These are phyloP conservation scores for Drosophila chauvacae DNA, from an alignment of 1,140 invertebrate species.

Conservation along the genomic window DNA sequence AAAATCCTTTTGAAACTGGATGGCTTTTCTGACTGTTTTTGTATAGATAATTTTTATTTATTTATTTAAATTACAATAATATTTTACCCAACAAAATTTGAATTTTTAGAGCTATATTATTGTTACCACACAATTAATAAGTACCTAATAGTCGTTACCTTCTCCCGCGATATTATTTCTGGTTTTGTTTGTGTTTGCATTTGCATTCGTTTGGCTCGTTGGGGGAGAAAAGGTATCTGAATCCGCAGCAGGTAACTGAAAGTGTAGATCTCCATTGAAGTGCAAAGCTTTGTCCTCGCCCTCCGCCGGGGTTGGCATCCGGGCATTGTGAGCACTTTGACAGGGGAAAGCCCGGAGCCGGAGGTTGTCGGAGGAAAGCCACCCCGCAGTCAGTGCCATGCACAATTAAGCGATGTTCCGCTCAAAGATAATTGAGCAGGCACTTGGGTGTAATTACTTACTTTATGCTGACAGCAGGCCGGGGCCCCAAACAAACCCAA, in stretches of 20 bases:
- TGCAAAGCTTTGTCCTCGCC: conserved; percentile 63
- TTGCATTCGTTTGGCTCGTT: conserved; percentile 32
- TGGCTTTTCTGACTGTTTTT: not conserved
- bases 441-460: conserved; percentile 84
- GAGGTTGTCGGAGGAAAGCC: not conserved
- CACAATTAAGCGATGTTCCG: conserved; percentile 76
- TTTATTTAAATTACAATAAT: not conserved
- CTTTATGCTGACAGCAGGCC: conserved; percentile 66
- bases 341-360: not conserved
- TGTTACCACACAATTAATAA: not conserved
- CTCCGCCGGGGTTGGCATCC: conserved; percentile 7
- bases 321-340: conserved; percentile 8
- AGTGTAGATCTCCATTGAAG: conserved; percentile 54
- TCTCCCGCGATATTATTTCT: not conserved
- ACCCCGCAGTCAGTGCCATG: conserved; percentile 36
- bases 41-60: not conserved
- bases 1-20: not conserved
- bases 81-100: not conserved
- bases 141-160: not conserved
- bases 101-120: fast-evolving
- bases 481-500: conserved; percentile 41
- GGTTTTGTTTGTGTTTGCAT: conserved; percentile 45
- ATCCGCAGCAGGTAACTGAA: conserved; percentile 10
- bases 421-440: conserved; percentile 83
- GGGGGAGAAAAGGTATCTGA: conserved; percentile 35